A percentile compares a stretch with the other conserved stretches of the same genome.
Evolutionary conservation across 30 jellyfish, hydroid and myxozoan genomes (phyloP).

Genomic region (Phacellophora camtschatica): DNA sequence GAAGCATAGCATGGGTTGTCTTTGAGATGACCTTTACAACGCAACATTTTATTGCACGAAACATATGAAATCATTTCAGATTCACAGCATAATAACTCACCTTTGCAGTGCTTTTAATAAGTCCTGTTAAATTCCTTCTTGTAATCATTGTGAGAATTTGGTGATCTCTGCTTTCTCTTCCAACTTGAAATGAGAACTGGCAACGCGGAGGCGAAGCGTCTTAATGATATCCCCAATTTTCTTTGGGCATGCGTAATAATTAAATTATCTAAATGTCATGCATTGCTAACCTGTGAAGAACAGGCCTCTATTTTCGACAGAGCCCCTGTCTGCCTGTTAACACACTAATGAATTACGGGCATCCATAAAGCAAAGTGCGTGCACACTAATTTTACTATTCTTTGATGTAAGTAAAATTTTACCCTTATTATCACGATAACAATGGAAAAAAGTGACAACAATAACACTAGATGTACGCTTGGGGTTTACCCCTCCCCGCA

Average conservation of each 20-base stretch:
- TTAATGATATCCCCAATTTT: background rate
- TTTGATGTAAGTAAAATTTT: no score
- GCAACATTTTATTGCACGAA: background rate
- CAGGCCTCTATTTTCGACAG: no score
- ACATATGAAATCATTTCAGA: background rate
- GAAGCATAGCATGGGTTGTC: no score
- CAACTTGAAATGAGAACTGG: background rate
- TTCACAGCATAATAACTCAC: background rate
- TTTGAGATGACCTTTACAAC: background rate
- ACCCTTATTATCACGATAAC: no score
- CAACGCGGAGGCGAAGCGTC: constrained; percentile 53
- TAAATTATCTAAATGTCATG: background rate
- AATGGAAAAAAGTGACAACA: no score
- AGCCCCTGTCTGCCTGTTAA: no score
- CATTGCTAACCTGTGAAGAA: no score
- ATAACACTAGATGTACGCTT: no score
- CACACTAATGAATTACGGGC: no score
- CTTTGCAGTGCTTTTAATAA: constrained; percentile 17
- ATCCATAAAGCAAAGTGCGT: no score
- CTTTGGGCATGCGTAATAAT: constrained; percentile 39
- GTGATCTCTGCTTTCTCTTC: background rate
- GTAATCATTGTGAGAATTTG: constrained; percentile 10
- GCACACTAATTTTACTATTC: no score
- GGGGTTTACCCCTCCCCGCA: no score
- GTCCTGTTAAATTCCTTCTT: constrained; percentile 20